Conservation (phyloP, 2,113 vertebrate genomes). For the Istiophorus platypterus region DNA sequence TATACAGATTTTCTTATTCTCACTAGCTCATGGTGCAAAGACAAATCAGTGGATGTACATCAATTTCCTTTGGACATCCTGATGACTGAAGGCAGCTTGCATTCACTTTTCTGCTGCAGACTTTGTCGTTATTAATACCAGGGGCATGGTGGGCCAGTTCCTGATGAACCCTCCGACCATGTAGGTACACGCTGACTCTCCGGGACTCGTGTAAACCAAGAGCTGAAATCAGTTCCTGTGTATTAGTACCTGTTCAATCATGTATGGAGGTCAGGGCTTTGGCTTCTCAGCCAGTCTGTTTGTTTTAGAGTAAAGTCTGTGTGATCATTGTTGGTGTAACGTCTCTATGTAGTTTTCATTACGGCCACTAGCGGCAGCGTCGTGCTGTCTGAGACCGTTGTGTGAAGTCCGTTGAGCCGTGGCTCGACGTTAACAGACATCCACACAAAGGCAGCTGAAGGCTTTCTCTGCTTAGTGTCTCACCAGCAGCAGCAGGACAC, state of each 20-base stretch:
- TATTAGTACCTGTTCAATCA: background rate
- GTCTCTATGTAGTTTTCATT: slow-evolving; percentile 26
- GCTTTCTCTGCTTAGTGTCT: slow-evolving; percentile 9
- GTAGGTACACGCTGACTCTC: slow-evolving; percentile 6
- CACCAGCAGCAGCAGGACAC: slow-evolving; percentile 23
- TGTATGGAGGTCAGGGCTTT: background rate
- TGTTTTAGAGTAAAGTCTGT: slow-evolving; percentile 6
- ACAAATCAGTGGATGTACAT: slow-evolving; percentile 56
- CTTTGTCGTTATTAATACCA: slow-evolving; percentile 6
- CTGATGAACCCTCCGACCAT: background rate
- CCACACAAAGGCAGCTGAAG: slow-evolving; percentile 31
- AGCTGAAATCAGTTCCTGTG: background rate
- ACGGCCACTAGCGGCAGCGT: slow-evolving; percentile 53
- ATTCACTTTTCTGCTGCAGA: slow-evolving; percentile 44
- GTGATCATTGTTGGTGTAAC: slow-evolving; percentile 28
- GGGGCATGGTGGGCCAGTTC: background rate
- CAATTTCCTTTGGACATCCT: slow-evolving; percentile 31
- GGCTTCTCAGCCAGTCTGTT: background rate
- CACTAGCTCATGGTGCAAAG: slow-evolving; percentile 34
- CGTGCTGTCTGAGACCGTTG: slow-evolving; percentile 4
- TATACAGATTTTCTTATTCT: background rate
- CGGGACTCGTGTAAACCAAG: background rate
- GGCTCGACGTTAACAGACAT: background rate
- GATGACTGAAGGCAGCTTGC: slow-evolving; percentile 49
- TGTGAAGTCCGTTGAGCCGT: background rate